phyloP scores from a whole-genome alignment of 2,113 vertebrate species.

The Podarcis cretensis region DNA sequence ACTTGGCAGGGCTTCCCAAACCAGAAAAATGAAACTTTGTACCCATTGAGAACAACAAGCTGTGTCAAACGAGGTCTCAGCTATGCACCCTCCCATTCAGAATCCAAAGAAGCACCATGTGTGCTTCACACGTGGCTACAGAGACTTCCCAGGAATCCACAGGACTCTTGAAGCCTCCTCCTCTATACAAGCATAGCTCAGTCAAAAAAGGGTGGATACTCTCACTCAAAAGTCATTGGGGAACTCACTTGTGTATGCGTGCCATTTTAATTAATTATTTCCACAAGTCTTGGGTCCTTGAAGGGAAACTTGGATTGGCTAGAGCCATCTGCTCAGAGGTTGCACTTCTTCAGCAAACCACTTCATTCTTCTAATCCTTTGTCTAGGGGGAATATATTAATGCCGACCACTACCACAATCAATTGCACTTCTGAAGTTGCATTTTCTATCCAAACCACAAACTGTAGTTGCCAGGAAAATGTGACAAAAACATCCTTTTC shows the following conservation, averaged over 20 bases:
- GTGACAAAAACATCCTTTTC: not conserved
- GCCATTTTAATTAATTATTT: slow-evolving; percentile 27
- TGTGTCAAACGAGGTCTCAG: not conserved
- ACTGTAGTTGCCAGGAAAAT: not conserved
- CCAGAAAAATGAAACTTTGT: slow-evolving; percentile 2
- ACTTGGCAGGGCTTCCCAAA: slow-evolving; percentile 25
- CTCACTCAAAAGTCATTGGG: not conserved
- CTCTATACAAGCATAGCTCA: not conserved
- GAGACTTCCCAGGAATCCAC: not conserved
- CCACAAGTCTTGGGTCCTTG: slow-evolving; percentile 31
- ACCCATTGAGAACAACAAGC: slow-evolving; percentile 4
- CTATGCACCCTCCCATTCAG: not conserved
- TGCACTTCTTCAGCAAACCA: not conserved
- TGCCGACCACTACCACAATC: not conserved
- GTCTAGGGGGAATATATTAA: not conserved
- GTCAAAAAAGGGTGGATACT: not conserved
- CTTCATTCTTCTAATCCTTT: not conserved
- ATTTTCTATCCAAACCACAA: not conserved
- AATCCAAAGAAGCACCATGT: not conserved
- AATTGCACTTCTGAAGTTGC: not conserved
- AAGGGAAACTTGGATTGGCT: not conserved
- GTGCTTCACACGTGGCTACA: not conserved
- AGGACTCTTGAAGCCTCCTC: slow-evolving; percentile 6
- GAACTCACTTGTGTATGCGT: not conserved
- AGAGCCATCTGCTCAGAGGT: not conserved